These are phyloP conservation scores for Acleris literana DNA, from an alignment of 2,888 invertebrate species.

Conservation along the genomic window DNA sequence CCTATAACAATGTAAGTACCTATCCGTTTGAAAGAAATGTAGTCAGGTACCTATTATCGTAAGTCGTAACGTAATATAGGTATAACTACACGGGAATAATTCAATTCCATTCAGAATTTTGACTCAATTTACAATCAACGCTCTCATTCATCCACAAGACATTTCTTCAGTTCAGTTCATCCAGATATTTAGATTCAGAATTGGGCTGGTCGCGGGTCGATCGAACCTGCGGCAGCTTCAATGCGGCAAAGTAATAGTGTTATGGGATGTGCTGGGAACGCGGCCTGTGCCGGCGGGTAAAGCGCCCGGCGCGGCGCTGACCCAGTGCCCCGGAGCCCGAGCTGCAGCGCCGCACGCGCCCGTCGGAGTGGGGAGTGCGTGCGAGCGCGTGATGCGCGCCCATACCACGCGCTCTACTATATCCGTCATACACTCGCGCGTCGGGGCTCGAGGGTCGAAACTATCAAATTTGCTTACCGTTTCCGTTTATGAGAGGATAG, in stretches of 20 bases:
- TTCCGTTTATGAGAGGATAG: constrained; percentile 90
- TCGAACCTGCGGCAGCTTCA: constrained; percentile 67
- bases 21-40: too few relatives aligned
- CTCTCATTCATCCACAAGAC: constrained; percentile 31
- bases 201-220: constrained; percentile 66
- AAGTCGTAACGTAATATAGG: too few relatives aligned
- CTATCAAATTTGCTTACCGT: constrained; percentile 79
- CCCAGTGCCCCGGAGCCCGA: constrained; percentile 47
- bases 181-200: constrained; percentile 47
- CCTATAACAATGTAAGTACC: too few relatives aligned
- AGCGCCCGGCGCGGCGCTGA: constrained; percentile 41
- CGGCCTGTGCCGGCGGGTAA: constrained; percentile 31
- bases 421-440: constrained; percentile 30
- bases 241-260: constrained; percentile 69
- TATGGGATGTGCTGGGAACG: constrained; percentile 47
- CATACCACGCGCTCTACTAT: constrained; percentile 38
- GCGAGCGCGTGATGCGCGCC: constrained; percentile 51
- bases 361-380: constrained; percentile 45
- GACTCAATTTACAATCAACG: constrained; percentile 10
- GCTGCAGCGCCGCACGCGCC: constrained; percentile 43
- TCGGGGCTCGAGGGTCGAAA: constrained; percentile 36
- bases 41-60: neutral
- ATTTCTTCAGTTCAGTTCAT: neutral
- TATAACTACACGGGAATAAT: constrained; percentile 5
- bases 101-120: constrained; percentile 5